These are phyloP conservation scores for Chaenodraco wilsoni DNA, from an alignment of 2,797 vertebrate genomes.

Conservation along the genomic window DNA sequence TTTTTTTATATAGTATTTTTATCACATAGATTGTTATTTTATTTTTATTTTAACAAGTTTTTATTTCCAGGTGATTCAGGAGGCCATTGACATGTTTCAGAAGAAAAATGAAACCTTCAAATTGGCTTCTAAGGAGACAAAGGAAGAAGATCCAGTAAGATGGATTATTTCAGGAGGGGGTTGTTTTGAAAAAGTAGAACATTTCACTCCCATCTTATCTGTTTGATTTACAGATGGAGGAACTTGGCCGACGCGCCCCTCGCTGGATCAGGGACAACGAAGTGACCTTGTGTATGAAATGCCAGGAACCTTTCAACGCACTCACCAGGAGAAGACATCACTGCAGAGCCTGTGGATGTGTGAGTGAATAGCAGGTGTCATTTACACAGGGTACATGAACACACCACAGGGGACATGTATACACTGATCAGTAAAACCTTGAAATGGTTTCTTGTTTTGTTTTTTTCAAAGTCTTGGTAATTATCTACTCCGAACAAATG, in stretches of 20 bases:
- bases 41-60: constrained; percentile 15
- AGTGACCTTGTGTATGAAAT: constrained; percentile 92
- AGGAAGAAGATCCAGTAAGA: constrained; percentile 89
- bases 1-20: neutral
- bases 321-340: constrained; percentile 90
- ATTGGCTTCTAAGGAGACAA: constrained; percentile 87
- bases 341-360: constrained; percentile 91
- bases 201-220: too few species aligned
- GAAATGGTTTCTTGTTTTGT: too few species aligned
- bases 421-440: too few species aligned
- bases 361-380: constrained; percentile 69
- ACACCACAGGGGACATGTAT: too few species aligned
- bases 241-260: constrained; percentile 89
- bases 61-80: constrained; percentile 84
- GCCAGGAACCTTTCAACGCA: constrained; percentile 88
- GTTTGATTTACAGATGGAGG: constrained; percentile 67
- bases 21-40: too few species aligned
- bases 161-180: neutral
- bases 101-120: constrained; percentile 93
- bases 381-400: too few species aligned
- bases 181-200: too few species aligned
- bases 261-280: constrained; percentile 93
- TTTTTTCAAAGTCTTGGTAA: too few species aligned
- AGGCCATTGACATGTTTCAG: constrained; percentile 89
- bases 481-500: neutral